Evolutionary conservation across 2,888 invertebrate genomes (phyloP).

Genomic region (Drosophila mercatorum): DNA sequence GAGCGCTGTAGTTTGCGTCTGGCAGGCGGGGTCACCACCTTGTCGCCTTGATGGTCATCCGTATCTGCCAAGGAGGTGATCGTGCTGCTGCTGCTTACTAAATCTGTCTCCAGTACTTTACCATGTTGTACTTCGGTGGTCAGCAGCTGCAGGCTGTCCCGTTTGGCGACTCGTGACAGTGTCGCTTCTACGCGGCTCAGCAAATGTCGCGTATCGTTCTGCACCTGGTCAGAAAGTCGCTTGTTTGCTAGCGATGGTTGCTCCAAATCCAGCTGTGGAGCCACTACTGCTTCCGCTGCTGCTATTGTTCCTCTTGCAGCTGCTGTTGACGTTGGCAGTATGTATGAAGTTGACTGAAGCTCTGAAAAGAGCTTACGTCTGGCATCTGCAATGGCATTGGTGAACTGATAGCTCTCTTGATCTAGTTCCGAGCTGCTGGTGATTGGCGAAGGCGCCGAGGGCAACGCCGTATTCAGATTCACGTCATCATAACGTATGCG

Average conservation of each 20-base stretch:
- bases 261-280: neutral
- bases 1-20: constrained; percentile 70
- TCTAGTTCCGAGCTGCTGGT: constrained; percentile 47
- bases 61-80: constrained; percentile 4
- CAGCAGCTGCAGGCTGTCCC: constrained; percentile 36
- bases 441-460: constrained; percentile 9
- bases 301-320: neutral
- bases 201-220: constrained; percentile 37
- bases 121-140: constrained; percentile 23
- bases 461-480: neutral
- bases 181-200: constrained; percentile 51
- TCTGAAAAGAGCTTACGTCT: constrained; percentile 50
- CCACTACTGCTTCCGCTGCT: neutral
- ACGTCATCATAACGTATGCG: constrained; percentile 34
- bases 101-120: constrained; percentile 2
- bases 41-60: neutral
- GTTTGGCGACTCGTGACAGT: constrained; percentile 36
- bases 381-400: constrained; percentile 63
- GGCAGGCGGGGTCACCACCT: constrained; percentile 20
- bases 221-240: constrained; percentile 26
- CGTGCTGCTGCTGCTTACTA: constrained; percentile 9
- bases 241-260: neutral
- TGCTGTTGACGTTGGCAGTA: constrained; percentile 2
- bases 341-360: constrained; percentile 22
- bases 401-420: constrained; percentile 63